Base-by-base conservation (phyloP, 2,113 vertebrate genomes). In the Pedionomus torquatus region DNA sequence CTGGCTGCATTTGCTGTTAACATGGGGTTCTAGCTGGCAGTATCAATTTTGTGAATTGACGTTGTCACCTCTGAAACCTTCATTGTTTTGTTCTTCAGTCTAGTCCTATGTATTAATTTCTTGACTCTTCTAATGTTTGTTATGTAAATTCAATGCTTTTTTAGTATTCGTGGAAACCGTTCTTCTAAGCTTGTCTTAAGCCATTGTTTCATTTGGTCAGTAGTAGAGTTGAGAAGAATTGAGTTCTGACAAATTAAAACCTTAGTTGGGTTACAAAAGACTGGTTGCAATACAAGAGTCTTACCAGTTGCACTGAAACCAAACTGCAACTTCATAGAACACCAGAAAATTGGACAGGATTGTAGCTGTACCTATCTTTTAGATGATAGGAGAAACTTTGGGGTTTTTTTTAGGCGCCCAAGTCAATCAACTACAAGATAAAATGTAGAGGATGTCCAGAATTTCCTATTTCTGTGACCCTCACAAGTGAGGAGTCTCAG, bases 121-220 rank as follows among this genome's bases (percentile, higher is more conserved):
- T 15, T 81, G 35, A 19, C 60, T 69, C 3, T 72, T 68, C 9
- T 44, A 55, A 11, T 64, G 14, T 81, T 58, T 72, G 23, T 39
- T 54, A 3, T 3, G 2, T 68, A 48, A 64, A 4, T 54, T 58
- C 31, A 17, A 0, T 23, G 49, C 4, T 1, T 1, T 8, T 46
- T 75, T 19, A 57, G 4, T 18, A n/a, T 24, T 20, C 64, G 1
- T 68, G 39, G 10, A 2, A 14, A 0, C 3, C 13, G 49, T 66
- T 41, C 24, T 74, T 10, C 8, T 71, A 25, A 10, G 26, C 3
- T 58, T 77, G 83, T 64, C 11, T 28, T 28, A 37, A 33, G 48
- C 6, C 5, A 9, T 51, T 64, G 10, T 46, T 93, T 64, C 28
- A 57, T 64, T 28, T 89, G 9, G 10, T 72, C 24, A 41, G 7